A percentile compares a stretch with the other conserved stretches of the same genome.
Conservation (phyloP, 2,113 vertebrate species). For the Aphyosemion australe region DNA sequence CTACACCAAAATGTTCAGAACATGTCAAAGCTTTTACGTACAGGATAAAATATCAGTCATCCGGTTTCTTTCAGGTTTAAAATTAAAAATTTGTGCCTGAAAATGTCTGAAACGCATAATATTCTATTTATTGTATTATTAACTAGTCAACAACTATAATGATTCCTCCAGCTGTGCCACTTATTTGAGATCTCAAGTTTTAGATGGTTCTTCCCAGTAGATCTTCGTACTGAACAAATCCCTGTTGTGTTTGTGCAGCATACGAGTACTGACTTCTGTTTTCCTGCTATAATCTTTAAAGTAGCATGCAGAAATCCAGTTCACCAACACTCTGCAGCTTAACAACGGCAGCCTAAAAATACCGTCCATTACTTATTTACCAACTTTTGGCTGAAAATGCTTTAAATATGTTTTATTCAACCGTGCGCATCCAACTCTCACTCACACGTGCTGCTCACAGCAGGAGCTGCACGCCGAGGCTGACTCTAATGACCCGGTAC, state of each 20-base stretch:
- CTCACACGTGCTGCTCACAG: slow-evolving; percentile 4
- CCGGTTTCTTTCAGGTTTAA: neutral
- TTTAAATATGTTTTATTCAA: slow-evolving; percentile 60
- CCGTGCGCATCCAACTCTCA: neutral
- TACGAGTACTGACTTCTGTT: too few relatives aligned
- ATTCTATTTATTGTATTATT: too few relatives aligned
- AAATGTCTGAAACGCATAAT: too few relatives aligned
- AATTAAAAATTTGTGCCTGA: too few relatives aligned
- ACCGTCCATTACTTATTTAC: slow-evolving; percentile 56
- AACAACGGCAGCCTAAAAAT: slow-evolving; percentile 43
- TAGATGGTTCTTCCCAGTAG: too few relatives aligned
- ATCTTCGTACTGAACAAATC: too few relatives aligned
- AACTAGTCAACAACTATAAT: neutral
- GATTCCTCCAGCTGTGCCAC: too few relatives aligned
- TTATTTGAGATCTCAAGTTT: too few relatives aligned
- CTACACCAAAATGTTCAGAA: slow-evolving; percentile 2
- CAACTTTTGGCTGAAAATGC: slow-evolving; percentile 34
- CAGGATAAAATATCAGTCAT: slow-evolving; percentile 4
- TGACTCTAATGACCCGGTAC: slow-evolving; percentile 67
- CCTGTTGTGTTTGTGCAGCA: too few relatives aligned
- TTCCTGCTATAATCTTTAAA: neutral
- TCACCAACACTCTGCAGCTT: slow-evolving; percentile 14
- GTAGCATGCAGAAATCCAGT: slow-evolving; percentile 5
- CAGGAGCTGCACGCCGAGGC: slow-evolving; percentile 57
- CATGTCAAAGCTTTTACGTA: neutral